These are phyloP conservation scores for Orycteropus afer DNA, from an alignment of 2,113 vertebrate genomes.

Conservation along the genomic window DNA sequence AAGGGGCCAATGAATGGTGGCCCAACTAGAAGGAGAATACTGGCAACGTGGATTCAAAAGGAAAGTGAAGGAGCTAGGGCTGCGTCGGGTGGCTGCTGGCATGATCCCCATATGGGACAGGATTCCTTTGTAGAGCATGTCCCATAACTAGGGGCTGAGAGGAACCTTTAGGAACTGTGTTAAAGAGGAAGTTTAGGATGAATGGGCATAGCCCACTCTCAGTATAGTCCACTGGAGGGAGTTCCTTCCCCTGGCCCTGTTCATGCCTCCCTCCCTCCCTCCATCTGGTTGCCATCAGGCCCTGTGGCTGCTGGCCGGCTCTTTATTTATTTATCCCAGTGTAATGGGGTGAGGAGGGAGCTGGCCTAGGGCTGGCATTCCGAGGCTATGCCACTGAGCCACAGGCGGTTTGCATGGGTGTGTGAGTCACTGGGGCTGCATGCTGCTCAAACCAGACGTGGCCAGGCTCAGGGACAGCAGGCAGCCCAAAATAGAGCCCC, in stretches of 20 bases:
- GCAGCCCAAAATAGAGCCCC: conserved; percentile 84
- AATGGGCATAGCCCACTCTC: not conserved
- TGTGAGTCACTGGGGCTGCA: conserved; percentile 86
- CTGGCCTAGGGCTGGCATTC: conserved; percentile 71
- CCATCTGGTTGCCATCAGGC: conserved; percentile 75
- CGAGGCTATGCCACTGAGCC: conserved; percentile 78
- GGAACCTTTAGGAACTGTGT: not conserved
- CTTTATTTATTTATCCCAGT: conserved; percentile 86
- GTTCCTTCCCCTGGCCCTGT: conserved; percentile 42
- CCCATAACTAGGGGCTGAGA: not conserved
- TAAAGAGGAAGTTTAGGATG: conserved; percentile 31
- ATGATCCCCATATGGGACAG: not conserved
- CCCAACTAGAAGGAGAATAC: not conserved
- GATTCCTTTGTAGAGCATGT: not conserved
- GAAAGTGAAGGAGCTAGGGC: not conserved
- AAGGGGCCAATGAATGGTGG: not conserved
- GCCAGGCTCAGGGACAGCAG: conserved; percentile 68
- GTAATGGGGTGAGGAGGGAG: conserved; percentile 83
- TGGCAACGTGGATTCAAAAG: not conserved
- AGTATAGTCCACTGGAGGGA: conserved; percentile 59
- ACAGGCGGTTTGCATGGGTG: conserved; percentile 84
- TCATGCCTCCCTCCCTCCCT: not conserved
- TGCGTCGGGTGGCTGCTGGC: not conserved
- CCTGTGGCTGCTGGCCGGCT: not conserved
- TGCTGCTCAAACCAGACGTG: conserved; percentile 85